Base-by-base conservation (phyloP, 1,140 invertebrate species). In the Phymorhynchus buccinoides region DNA sequence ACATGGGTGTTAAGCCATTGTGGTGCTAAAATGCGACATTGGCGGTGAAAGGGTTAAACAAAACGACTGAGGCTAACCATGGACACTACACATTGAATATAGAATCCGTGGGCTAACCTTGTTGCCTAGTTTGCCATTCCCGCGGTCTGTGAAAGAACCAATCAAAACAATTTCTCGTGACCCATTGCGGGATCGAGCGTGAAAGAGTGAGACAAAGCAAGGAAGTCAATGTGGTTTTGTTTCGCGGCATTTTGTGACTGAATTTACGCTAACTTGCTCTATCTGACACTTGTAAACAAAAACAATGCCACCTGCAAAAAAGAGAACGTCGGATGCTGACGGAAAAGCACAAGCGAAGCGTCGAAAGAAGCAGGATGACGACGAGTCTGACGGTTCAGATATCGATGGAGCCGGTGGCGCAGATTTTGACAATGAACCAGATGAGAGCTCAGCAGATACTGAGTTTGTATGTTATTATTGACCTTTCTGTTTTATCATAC, bases 361-460 rank as follows among this genome's bases (percentile, higher is more conserved):
- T 39, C 87, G 87, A 56, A 90, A 90, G 86, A 91, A 89, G 85
- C 88, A 89, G 83, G 85, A 89, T 22, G 37, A 84, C 73, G 86
- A 89, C 62, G 88, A 88, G 66, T 88, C 87, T 32, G 86, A 86
- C 12, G 88, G 88, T n/a, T 87, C 85, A 62, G 89, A 89, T 52
- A 86, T 86, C 84, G 90, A 88, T 16, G 86, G 86, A 52, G 87
- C 86, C 30, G 86, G 79, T n/a, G n/a, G n/a, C 75, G 84, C 86
- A 52, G 86, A 88, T 83, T 85, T 87, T 88, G 88, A 88, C 79
- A 88, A 88, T 81, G 87, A 85, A 83, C 83, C 87, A 73, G 83
- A 82, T 32, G 79, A 80, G 22, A 84, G 84, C 68, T n/a, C 73
- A n/a, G 71, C 75, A n/a, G 41, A 68, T 41, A 68, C 39, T 41